These are phyloP conservation scores for Stenoptilia bipunctidactyla DNA, from an alignment of 2,888 invertebrate species.

Conservation along the genomic window DNA sequence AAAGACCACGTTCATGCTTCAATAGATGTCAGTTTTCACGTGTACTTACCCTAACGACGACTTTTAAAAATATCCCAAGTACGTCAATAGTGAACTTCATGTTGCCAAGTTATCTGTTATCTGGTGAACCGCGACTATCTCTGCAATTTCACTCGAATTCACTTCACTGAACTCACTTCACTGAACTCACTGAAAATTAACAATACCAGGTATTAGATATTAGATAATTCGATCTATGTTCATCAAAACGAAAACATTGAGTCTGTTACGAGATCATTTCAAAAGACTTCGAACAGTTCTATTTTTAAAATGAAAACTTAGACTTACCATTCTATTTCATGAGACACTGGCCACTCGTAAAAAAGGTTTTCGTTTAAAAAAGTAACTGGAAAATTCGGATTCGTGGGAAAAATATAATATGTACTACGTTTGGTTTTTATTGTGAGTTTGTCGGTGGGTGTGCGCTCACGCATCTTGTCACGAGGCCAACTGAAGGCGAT, in stretches of 20 bases:
- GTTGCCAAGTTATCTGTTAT: conserved; percentile 23
- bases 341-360: conserved; percentile 6
- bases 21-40: too few species aligned
- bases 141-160: conserved; percentile 45
- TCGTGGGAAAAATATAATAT: conserved; percentile 61
- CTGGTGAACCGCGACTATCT: conserved; percentile 21
- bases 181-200: conserved; percentile 32
- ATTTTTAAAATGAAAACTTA: conserved; percentile 19
- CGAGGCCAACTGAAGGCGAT: conserved; percentile 53
- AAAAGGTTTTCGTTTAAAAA: conserved; percentile 12
- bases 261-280: conserved; percentile 19
- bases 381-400: conserved; percentile 35
- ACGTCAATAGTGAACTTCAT: conserved; percentile 68
- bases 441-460: conserved; percentile 32
- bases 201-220: not conserved
- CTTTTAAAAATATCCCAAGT: conserved; percentile 63
- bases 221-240: not conserved
- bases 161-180: conserved; percentile 29
- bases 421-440: conserved; percentile 60
- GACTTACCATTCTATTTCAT: conserved; percentile 31
- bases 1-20: too few species aligned
- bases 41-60: conserved; percentile 59
- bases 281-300: conserved; percentile 16
- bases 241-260: not conserved
- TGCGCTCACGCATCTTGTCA: conserved; percentile 50